phyloP scores from a whole-genome alignment of 2,888 invertebrate genomes.

The Trachelus stipa region DNA sequence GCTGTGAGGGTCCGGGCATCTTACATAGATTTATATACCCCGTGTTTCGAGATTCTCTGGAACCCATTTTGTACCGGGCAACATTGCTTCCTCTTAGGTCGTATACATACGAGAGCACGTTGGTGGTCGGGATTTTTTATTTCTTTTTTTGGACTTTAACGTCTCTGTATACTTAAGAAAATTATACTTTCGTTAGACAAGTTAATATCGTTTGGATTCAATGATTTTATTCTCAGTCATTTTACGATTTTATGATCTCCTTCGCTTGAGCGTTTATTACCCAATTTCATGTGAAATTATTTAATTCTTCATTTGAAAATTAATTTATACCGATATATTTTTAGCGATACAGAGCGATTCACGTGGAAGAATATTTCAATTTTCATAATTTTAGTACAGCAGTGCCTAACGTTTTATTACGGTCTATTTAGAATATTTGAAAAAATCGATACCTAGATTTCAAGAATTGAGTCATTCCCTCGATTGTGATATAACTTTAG shows the following conservation, averaged over 20 bases:
- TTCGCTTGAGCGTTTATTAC: too few relatives aligned
- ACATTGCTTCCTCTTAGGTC: neutral
- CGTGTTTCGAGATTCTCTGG: constrained; percentile 6
- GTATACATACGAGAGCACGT: neutral
- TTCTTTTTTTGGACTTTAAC: neutral
- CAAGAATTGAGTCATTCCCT: neutral
- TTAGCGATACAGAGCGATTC: neutral
- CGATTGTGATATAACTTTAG: neutral
- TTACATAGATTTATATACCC: constrained; percentile 29
- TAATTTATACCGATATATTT: too few relatives aligned
- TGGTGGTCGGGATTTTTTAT: neutral
- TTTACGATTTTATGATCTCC: neutral
- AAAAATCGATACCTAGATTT: neutral
- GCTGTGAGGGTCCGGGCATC: constrained; percentile 39
- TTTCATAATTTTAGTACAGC: neutral
- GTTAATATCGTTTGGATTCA: neutral
- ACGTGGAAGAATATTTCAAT: neutral
- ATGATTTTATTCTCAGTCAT: neutral
- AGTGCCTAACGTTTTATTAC: neutral
- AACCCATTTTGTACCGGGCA: neutral
- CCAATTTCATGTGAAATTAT: too few relatives aligned
- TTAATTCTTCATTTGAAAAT: too few relatives aligned
- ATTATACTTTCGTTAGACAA: neutral
- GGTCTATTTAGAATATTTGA: neutral
- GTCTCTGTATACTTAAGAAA: neutral